Base-by-base conservation (phyloP, 2,888 invertebrate genomes). In the Acrocera orbiculus region DNA sequence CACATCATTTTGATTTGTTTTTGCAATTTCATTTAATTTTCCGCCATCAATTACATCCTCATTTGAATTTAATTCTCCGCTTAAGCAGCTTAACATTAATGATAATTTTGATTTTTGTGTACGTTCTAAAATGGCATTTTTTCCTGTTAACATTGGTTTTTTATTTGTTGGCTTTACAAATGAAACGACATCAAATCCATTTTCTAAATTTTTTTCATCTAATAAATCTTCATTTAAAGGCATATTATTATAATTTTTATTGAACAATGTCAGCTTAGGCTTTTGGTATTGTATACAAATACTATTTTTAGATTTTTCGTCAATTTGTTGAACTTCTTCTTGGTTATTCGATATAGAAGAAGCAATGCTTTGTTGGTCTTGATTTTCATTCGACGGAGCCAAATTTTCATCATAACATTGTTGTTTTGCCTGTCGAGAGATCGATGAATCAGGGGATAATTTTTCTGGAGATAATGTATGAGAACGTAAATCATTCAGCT, bases 131-230 rank as follows among this genome's bases (percentile, higher is more conserved):
- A 48, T 41, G 2, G 47, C 40, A 37, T 54, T 55, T 33, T 45
- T 30, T 4, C 37, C 38, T 9, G 39, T 40, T 4, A 38, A 41
- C 6, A 45, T 19, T 0, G 50, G 43, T 16, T 46, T 42, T 5
- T 46, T 44, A 31, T 49, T 48, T 37, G 57, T 58, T 1, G 59
- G 60, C 33, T 54, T 56, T 0, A 59, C 55, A 43, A 59, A 59
- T 16, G 50, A 46, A 37, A 57, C 56, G 1, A 52, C 52, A 3
- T 48, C 46, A 35, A 47, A 49, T 38, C 52, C 53, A 7, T 45
- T 44, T 9, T 46, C 43, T n/a, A n/a, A n/a, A n/a, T n/a, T n/a
- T n/a, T n/a, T n/a, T n/a, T n/a, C n/a, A n/a, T n/a, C n/a, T n/a
- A n/a, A n/a, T n/a, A n/a, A n/a, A 13, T 42, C 44, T n/a, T n/a